Conservation (phyloP, 2,888 invertebrate species). For the Halictus ligatus region DNA sequence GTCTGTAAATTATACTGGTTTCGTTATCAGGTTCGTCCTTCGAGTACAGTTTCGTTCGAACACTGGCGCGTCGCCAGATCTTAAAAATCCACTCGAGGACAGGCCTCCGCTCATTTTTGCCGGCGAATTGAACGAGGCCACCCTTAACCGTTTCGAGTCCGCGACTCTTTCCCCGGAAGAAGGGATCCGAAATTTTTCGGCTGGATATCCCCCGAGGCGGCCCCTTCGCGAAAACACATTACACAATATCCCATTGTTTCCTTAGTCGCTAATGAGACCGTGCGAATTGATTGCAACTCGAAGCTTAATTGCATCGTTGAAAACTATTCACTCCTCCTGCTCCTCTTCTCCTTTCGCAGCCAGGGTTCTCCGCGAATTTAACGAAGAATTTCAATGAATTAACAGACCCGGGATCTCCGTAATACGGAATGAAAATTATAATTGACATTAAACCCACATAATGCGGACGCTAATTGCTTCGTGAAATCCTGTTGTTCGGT, state of each 20-base stretch:
- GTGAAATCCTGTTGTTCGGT: not conserved
- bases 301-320: slow-evolving; percentile 47
- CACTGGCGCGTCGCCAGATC: slow-evolving; percentile 60
- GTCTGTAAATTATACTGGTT: slow-evolving; percentile 1
- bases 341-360: not conserved
- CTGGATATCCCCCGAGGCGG: slow-evolving; percentile 12
- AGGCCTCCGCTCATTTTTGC: slow-evolving; percentile 28
- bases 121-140: slow-evolving; percentile 23
- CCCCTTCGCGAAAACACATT: not conserved
- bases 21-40: not conserved
- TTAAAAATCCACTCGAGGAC: slow-evolving; percentile 61
- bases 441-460: not conserved
- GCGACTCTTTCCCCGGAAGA: slow-evolving; percentile 28
- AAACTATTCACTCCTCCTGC: slow-evolving; percentile 10
- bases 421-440: not conserved
- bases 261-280: slow-evolving; percentile 47
- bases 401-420: not conserved
- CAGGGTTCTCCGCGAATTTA: slow-evolving; percentile 11
- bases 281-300: slow-evolving; percentile 43
- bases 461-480: slow-evolving; percentile 15
- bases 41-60: not conserved
- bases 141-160: slow-evolving; percentile 20
- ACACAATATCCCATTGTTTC: slow-evolving; percentile 46
- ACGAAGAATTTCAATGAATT: slow-evolving; percentile 33
- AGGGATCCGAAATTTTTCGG: slow-evolving; percentile 36